Conservation (phyloP, 2,797 vertebrate species). For the Caiman crocodilus region DNA sequence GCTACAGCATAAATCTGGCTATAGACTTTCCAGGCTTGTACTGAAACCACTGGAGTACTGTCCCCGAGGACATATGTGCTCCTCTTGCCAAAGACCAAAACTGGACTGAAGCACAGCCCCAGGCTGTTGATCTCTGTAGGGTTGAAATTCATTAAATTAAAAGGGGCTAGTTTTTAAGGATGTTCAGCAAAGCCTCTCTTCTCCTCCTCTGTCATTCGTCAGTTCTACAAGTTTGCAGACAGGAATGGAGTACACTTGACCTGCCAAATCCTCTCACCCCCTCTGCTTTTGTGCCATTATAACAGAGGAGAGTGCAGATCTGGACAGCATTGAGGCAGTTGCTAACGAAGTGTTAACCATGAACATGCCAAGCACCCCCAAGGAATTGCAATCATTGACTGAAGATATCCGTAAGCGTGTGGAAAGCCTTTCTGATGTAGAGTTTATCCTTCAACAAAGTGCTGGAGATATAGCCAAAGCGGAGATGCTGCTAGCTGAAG, state of each 20-base stretch:
- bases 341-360: slow-evolving; percentile 94
- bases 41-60: not conserved
- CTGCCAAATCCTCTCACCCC: not conserved
- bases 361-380: slow-evolving; percentile 95
- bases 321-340: slow-evolving; percentile 95
- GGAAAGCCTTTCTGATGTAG: slow-evolving; percentile 92
- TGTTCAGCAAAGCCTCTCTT: not conserved
- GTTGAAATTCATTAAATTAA: not conserved
- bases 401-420: slow-evolving; percentile 92
- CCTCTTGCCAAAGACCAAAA: not conserved
- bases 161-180: not conserved
- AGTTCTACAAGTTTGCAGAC: not conserved
- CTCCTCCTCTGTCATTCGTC: not conserved
- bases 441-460: slow-evolving; percentile 92
- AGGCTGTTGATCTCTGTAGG: not conserved
- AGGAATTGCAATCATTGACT: slow-evolving; percentile 93
- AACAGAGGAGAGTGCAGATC: slow-evolving; percentile 94
- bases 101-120: not conserved
- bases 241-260: not conserved
- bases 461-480: slow-evolving; percentile 90
- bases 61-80: too few relatives aligned
- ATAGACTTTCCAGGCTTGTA: not conserved
- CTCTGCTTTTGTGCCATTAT: not conserved
- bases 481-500: slow-evolving; percentile 90
- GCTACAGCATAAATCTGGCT: not conserved